These are phyloP conservation scores for Stenotaenia linearis DNA, from an alignment of 2,888 invertebrate genomes.

Conservation along the genomic window DNA sequence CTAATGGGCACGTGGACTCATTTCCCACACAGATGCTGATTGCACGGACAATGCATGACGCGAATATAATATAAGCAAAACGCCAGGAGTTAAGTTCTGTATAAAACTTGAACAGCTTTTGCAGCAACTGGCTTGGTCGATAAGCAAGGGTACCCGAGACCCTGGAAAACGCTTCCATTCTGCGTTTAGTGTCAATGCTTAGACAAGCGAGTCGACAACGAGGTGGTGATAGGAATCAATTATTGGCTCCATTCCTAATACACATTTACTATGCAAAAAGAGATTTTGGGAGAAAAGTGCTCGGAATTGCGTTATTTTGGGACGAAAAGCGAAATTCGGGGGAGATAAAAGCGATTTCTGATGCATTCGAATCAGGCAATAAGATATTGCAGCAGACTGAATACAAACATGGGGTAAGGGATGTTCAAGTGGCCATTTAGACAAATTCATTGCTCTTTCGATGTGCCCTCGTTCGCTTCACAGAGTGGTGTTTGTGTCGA, in stretches of 20 bases:
- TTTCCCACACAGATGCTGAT: slow-evolving; percentile 2
- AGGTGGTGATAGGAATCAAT: slow-evolving; percentile 9
- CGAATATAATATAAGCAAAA: neutral
- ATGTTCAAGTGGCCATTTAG: slow-evolving; percentile 24
- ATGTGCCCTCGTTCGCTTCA: neutral
- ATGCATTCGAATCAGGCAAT: neutral
- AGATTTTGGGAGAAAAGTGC: no score
- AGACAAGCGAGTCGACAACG: neutral
- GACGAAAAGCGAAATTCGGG: no score
- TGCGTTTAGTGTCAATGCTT: neutral
- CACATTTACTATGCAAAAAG: no score
- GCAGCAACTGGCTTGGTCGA: slow-evolving; percentile 10
- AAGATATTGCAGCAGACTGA: slow-evolving; percentile 7
- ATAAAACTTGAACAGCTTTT: neutral
- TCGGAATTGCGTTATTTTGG: no score
- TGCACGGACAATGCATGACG: neutral
- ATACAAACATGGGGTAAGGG: slow-evolving; percentile 22
- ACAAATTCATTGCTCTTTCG: slow-evolving; percentile 14
- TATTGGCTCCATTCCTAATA: neutral
- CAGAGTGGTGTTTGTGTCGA: slow-evolving; percentile 20
- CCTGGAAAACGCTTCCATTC: neutral
- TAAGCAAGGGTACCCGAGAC: neutral
- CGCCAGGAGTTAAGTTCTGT: neutral
- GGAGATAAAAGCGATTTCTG: neutral
- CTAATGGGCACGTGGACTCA: slow-evolving; percentile 11